Conservation (phyloP, 1,140 invertebrate genomes). For the Pinna nobilis region DNA sequence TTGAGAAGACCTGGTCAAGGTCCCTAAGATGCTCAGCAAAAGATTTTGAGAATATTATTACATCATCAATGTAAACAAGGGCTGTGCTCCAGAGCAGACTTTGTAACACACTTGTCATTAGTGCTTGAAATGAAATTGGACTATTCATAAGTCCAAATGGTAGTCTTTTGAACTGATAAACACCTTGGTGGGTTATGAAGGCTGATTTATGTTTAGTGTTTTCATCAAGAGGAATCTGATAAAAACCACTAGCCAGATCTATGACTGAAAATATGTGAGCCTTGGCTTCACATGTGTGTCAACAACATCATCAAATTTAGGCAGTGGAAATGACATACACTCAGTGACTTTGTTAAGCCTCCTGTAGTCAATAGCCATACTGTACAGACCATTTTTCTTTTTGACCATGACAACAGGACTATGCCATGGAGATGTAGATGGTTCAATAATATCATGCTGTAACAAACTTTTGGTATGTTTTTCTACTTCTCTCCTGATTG, state of each 20-base stretch:
- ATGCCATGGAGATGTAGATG: slow-evolving; percentile 31
- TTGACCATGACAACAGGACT: slow-evolving; percentile 47
- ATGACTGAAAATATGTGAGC: slow-evolving; percentile 35
- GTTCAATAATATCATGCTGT: slow-evolving; percentile 45
- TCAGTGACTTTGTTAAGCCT: slow-evolving; percentile 36
- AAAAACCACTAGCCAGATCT: slow-evolving; percentile 50
- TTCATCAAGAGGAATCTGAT: slow-evolving; percentile 45
- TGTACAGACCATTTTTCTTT: slow-evolving; percentile 34
- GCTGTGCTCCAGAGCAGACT: slow-evolving; percentile 11
- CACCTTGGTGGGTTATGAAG: slow-evolving; percentile 34
- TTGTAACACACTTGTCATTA: slow-evolving; percentile 11
- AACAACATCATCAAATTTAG: slow-evolving; percentile 32
- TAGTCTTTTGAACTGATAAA: slow-evolving; percentile 31
- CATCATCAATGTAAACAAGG: slow-evolving; percentile 34
- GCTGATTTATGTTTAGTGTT: slow-evolving; percentile 47
- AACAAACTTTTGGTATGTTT: slow-evolving; percentile 42
- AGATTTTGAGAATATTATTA: too few relatives aligned
- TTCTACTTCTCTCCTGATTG: slow-evolving; percentile 32
- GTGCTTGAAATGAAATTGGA: slow-evolving; percentile 16
- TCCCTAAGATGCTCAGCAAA: too few relatives aligned
- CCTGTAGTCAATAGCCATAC: slow-evolving; percentile 51
- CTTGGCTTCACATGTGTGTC: slow-evolving; percentile 38
- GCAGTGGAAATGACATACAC: slow-evolving; percentile 27
- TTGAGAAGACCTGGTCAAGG: too few relatives aligned
- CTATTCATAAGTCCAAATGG: slow-evolving; percentile 38